Evolutionary conservation across 92 coral and sea anemone species (phyloP).

Genomic region (Actinernus sp.): DNA sequence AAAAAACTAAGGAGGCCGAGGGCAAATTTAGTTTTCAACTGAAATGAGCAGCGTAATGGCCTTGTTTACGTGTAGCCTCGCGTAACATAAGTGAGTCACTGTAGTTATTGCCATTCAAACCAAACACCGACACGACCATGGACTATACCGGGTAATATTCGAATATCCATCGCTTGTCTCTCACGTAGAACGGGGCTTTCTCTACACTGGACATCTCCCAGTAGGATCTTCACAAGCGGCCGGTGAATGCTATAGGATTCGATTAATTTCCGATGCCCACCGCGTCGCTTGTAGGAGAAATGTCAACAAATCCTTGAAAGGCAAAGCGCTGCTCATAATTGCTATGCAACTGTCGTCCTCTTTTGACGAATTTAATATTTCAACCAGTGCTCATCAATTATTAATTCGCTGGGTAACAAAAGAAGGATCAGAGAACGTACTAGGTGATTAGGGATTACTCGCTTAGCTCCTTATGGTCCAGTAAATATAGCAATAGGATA

Average conservation of each 20-base stretch:
- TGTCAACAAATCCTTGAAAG: slow-evolving; percentile 10
- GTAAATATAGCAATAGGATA: no score
- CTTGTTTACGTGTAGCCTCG: not conserved
- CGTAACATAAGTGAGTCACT: not conserved
- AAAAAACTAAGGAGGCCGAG: no score
- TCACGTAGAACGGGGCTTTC: slow-evolving; percentile 67
- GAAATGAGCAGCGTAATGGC: no score
- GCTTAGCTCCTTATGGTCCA: no score
- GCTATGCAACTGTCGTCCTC: not conserved
- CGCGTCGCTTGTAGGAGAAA: slow-evolving; percentile 37
- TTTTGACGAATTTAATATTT: no score
- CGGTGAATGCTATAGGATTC: not conserved
- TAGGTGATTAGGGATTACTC: no score
- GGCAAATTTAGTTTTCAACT: no score
- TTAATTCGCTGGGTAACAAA: no score
- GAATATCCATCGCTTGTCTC: slow-evolving; percentile 98
- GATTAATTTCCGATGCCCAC: slow-evolving; percentile 11
- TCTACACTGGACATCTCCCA: slow-evolving; percentile 16
- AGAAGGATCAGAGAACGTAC: no score
- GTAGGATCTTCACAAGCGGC: not conserved
- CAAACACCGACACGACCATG: not conserved
- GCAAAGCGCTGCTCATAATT: not conserved
- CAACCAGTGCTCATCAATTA: not conserved
- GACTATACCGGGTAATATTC: slow-evolving; percentile 96
- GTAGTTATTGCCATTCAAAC: no score